Evolutionary conservation across 2,888 invertebrate species (phyloP), one percentile per base, ranked within the genome.

Genomic region (Hemaris fuciformis): DNA sequence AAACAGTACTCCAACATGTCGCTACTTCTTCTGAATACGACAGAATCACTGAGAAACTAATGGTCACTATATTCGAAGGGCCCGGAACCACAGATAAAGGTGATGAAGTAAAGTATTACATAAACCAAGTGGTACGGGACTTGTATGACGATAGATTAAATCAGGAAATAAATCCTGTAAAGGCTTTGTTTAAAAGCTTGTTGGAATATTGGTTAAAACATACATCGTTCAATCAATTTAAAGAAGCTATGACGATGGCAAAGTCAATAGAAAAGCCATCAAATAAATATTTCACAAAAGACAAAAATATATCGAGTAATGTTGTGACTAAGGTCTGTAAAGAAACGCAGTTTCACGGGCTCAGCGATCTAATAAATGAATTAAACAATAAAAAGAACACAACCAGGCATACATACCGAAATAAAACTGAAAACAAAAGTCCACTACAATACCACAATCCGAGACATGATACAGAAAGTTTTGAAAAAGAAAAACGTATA

Each of bases 121-220:
- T 91, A 1, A 81, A 78, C 62, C 71, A 83, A 72, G 75, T 87
- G 0, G 73, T 91, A 0, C 79, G 76, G 71, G 87, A 91, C 46
- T 67, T 91, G 1, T 87, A 85, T 61, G 77, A 83, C 61, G 62
- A 75, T 0, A 84, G 83, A 72, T 45, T 74, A 3, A 66, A 72
- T 23, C 66, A 76, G 42, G 72, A 80, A 7, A 63, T 66, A 1
- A 79, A 88, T 65, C 89, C 89, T 1, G 77, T 85, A 0, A 87
- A 85, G 71, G 71, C 79, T 0, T 67, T 91, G 7, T 89, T 91
- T 41, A 84, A 81, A 72, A 78, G 77, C 60, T 72, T 91, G 1
- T 65, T 90, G 41, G 85, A 90, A 46, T 90, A 82, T 69, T 91
- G 89, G 88, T 67, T 91, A 10, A 84, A 79, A 45, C 81, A 85